Base-by-base conservation (phyloP, 2,797 vertebrate species). In the Mus spretus region DNA sequence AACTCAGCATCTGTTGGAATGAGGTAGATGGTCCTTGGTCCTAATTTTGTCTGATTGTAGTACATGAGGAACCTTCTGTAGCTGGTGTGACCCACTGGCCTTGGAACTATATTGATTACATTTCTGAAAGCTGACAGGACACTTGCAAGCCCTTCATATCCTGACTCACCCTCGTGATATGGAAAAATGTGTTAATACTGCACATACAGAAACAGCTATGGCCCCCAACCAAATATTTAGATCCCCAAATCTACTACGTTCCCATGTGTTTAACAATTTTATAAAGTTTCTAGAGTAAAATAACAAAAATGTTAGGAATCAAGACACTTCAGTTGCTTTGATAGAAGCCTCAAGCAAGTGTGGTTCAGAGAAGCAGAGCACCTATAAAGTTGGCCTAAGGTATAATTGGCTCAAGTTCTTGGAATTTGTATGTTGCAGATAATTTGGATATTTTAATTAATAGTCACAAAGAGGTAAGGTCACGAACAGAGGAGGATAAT, bases 51-150 rank as follows among this genome's bases (percentile, higher is more conserved):
- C 4, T 20, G 40, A 44, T 8, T 88, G 31, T 40, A 67, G 92
- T 95, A 67, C 83, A 88, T 13, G 34, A 17, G 78, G 97, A 53
- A 74, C 65, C 37, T 37, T 95, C 95, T 96, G 57, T 0, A 55
- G 24, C 40, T 78, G 24, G 24, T 26, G 19, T 57, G 40, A 53
- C 24, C 20, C 55, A 31, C 93, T 63, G 40, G 15, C 72, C 75
- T 61, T 65, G 34, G 77, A 70, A 44, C 17, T n/a, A 70, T n/a
- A 2, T 15, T 8, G 57, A 80, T 6, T 3, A 3, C 90, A 15
- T 50, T 95, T 89, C 44, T 1, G 20, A 50, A 28, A 72, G 53
- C 44, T 67, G 37, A 0, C 40, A 44, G 28, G 19, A 67, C 61
- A 1, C 57, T 0, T 50, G 89, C 9, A 74, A 53, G 5, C 72